A percentile compares a stretch with the other conserved stretches of the same genome.
These are phyloP conservation scores for Thomomys bottae DNA, from an alignment of 2,113 vertebrate genomes.

Conservation along the genomic window DNA sequence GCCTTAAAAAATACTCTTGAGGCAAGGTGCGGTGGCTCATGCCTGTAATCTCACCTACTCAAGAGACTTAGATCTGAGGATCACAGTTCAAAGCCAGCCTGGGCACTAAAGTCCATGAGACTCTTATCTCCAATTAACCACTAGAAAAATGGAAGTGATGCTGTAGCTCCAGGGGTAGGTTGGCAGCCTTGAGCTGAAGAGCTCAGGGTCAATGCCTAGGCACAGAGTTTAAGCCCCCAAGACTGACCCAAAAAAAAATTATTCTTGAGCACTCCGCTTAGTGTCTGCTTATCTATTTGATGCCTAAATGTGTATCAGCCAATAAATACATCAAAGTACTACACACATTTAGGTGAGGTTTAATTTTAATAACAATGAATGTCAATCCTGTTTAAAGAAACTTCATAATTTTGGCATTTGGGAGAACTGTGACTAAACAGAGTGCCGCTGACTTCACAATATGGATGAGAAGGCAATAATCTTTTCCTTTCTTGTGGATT, in stretches of 20 bases:
- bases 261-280: neutral
- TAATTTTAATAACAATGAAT: constrained; percentile 3
- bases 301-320: neutral
- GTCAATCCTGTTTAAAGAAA: constrained; percentile 17
- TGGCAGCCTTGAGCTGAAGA: too few relatives aligned
- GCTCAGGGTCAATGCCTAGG: too few relatives aligned
- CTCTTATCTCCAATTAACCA: too few relatives aligned
- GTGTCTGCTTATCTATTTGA: neutral
- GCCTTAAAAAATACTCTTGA: neutral
- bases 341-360: neutral
- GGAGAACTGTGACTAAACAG: neutral
- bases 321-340: neutral
- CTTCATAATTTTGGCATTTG: neutral
- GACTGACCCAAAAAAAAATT: neutral
- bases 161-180: too few relatives aligned
- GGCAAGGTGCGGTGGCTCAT: too few relatives aligned
- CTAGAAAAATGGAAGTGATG: too few relatives aligned
- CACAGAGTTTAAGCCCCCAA: too few relatives aligned
- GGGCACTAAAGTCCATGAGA: too few relatives aligned
- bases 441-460: neutral
- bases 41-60: too few relatives aligned
- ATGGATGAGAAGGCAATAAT: neutral
- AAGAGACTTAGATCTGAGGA: too few relatives aligned
- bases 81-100: too few relatives aligned
- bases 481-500: neutral